A percentile compares a stretch with the other conserved stretches of the same genome.
Evolutionary conservation across 2,888 invertebrate species (phyloP).

Genomic region (Eristalinus sepulchralis): DNA sequence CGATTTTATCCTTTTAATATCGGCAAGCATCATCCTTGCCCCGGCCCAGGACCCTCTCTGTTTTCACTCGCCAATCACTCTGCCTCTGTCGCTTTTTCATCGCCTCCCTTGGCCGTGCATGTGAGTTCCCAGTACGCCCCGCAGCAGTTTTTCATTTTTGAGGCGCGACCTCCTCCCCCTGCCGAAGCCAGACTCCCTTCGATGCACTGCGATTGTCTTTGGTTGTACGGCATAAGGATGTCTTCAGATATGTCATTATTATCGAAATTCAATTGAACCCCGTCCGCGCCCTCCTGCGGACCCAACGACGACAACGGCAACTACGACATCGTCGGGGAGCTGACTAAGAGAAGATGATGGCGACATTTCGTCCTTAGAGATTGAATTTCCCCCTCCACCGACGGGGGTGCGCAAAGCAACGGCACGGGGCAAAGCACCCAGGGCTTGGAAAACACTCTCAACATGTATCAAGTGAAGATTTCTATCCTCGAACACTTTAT

Average conservation of each 20-base stretch:
- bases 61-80: slow-evolving; percentile 55
- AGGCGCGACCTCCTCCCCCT: background rate
- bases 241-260: slow-evolving; percentile 72
- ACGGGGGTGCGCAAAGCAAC: background rate
- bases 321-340: background rate
- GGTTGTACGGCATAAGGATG: slow-evolving; percentile 68
- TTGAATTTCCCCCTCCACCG: slow-evolving; percentile 42
- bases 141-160: slow-evolving; percentile 60
- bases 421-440: slow-evolving; percentile 43
- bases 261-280: slow-evolving; percentile 71
- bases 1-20: slow-evolving; percentile 66
- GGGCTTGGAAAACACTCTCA: slow-evolving; percentile 64
- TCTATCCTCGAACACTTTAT: slow-evolving; percentile 69
- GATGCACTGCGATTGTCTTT: slow-evolving; percentile 70
- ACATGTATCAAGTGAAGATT: slow-evolving; percentile 70
- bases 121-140: slow-evolving; percentile 9
- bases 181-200: background rate
- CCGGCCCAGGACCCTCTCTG: background rate
- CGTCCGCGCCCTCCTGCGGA: background rate
- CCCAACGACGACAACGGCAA: background rate
- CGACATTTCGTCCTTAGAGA: slow-evolving; percentile 67
- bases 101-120: background rate
- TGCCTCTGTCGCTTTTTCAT: slow-evolving; percentile 12
- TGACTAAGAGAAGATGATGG: slow-evolving; percentile 66
- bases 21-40: slow-evolving; percentile 3